Conservation (phyloP, 2,113 vertebrate species). For the human (Homo sapiens) region DNA sequence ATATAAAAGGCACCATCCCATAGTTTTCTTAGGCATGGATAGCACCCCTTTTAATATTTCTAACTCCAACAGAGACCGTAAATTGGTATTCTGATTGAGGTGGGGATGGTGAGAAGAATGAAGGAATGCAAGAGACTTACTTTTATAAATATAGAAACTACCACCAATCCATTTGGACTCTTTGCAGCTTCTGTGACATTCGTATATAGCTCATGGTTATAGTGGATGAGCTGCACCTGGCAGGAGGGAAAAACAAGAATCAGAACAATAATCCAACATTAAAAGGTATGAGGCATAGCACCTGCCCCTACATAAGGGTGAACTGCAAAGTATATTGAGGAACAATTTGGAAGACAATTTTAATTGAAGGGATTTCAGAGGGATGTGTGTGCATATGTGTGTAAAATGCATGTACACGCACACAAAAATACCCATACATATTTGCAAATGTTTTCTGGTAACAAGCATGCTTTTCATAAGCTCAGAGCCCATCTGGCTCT, state of each 20-base stretch:
- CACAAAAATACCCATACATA: neutral
- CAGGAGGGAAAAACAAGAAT: conserved; percentile 55
- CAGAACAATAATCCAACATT: conserved; percentile 6
- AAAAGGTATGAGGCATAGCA: neutral
- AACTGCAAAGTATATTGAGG: neutral
- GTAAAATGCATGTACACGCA: neutral
- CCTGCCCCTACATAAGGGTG: neutral
- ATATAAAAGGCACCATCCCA: neutral
- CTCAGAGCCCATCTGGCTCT: conserved; percentile 73
- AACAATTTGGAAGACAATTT: neutral
- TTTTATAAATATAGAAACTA: conserved; percentile 99
- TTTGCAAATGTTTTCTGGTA: conserved; percentile 63
- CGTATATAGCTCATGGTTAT: conserved; percentile 98
- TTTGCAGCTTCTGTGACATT: conserved; percentile 98
- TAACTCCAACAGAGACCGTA: neutral
- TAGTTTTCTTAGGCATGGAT: neutral
- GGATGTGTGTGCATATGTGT: neutral
- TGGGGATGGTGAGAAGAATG: neutral
- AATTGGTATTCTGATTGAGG: neutral
- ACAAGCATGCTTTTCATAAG: conserved; percentile 62
- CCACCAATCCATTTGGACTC: conserved; percentile 98
- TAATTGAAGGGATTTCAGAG: conserved; percentile 17
- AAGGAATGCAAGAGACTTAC: conserved; percentile 85
- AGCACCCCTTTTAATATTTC: neutral
- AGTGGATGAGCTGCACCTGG: conserved; percentile 99